Percentiles rank a stretch among this genome's conserved stretches.
phyloP scores from a whole-genome alignment of 2,113 vertebrate species.

The Bujurquina vittata region DNA sequence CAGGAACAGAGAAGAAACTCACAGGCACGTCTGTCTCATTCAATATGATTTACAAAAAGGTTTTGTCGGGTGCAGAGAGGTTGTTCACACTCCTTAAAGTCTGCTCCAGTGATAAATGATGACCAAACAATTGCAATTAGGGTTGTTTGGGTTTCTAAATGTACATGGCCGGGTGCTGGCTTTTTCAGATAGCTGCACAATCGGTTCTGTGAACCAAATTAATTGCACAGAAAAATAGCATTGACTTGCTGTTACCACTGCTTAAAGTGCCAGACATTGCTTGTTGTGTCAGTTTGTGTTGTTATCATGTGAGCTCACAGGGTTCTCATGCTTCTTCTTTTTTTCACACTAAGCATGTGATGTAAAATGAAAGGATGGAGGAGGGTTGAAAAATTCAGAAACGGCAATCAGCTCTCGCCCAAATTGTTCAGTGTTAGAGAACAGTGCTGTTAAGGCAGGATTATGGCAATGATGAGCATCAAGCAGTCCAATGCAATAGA shows the following conservation, averaged over 20 bases:
- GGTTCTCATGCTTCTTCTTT: conserved; percentile 49
- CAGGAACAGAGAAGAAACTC: conserved; percentile 66
- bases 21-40: conserved; percentile 70
- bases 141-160: conserved; percentile 45
- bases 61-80: conserved; percentile 54
- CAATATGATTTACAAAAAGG: conserved; percentile 66
- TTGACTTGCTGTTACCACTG: conserved; percentile 24
- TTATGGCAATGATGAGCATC: not conserved
- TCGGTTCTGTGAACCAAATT: conserved; percentile 59
- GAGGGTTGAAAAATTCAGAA: not conserved
- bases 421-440: conserved; percentile 14
- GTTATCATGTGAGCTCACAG: conserved; percentile 68
- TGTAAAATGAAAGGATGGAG: not conserved
- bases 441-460: not conserved
- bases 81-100: conserved; percentile 70
- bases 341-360: conserved; percentile 53
- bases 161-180: conserved; percentile 24
- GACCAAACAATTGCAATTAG: conserved; percentile 63
- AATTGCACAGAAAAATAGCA: conserved; percentile 9
- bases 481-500: accelerated
- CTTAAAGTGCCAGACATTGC: conserved; percentile 40
- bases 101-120: conserved; percentile 58
- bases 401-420: not conserved
- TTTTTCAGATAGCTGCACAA: conserved; percentile 24
- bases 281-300: conserved; percentile 57